Evolutionary conservation across 2,888 invertebrate genomes (phyloP).

Genomic region (Drosophila anomelani): DNA sequence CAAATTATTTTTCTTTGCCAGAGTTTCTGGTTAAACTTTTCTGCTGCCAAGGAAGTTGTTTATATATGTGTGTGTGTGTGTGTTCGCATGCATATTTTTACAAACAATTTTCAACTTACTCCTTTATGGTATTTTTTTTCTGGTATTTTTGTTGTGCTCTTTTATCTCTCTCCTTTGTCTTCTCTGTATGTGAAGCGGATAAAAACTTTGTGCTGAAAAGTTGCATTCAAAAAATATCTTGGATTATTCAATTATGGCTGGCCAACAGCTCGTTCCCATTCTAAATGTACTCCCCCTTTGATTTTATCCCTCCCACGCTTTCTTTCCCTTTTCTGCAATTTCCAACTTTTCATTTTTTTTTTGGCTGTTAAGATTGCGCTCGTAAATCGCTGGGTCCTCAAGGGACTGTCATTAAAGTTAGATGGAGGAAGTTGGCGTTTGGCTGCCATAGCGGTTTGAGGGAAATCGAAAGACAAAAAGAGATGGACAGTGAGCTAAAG

Average conservation of each 20-base stretch:
- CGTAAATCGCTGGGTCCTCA: slow-evolving; percentile 44
- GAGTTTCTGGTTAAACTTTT: slow-evolving; percentile 68
- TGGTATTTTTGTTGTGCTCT: slow-evolving; percentile 10
- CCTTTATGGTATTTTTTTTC: slow-evolving; percentile 30
- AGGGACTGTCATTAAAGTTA: slow-evolving; percentile 39
- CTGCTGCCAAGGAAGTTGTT: slow-evolving; percentile 27
- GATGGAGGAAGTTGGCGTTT: neutral
- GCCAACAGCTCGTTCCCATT: slow-evolving; percentile 9
- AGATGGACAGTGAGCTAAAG: too few relatives aligned
- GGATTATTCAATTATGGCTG: slow-evolving; percentile 46
- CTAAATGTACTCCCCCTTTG: slow-evolving; percentile 5
- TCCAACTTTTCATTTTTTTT: slow-evolving; percentile 33
- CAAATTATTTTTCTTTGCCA: slow-evolving; percentile 68
- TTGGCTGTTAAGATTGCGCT: slow-evolving; percentile 46
- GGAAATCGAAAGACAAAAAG: neutral
- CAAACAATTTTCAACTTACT: slow-evolving; percentile 49
- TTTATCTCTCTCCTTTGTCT: slow-evolving; percentile 19
- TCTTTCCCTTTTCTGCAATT: slow-evolving; percentile 22
- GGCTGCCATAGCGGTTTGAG: neutral
- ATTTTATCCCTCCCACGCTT: neutral
- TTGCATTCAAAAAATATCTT: slow-evolving; percentile 44
- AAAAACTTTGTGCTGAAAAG: slow-evolving; percentile 34
- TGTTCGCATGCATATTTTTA: slow-evolving; percentile 28
- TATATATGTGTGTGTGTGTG: slow-evolving; percentile 7
- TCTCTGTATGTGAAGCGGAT: slow-evolving; percentile 16